Evolutionary conservation across 2,113 vertebrate species (phyloP).

Genomic region (Ptychochromis oligacanthus): DNA sequence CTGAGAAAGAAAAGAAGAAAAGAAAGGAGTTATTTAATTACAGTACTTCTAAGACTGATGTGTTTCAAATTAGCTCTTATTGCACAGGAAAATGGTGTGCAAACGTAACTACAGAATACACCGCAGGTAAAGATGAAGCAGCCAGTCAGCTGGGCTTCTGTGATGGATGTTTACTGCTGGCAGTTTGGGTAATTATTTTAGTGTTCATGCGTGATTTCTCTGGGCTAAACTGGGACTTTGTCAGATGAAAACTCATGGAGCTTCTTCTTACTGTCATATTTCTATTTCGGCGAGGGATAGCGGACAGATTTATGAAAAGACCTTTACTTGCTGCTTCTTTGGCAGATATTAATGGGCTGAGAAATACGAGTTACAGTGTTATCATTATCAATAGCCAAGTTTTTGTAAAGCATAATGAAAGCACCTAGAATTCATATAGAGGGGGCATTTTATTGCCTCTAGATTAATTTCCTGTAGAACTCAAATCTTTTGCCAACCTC

Average conservation of each 20-base stretch:
- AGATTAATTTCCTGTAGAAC: neutral
- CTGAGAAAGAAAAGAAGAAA: neutral
- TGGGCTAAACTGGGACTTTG: neutral
- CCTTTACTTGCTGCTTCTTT: neutral
- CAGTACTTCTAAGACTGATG: neutral
- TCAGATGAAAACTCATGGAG: neutral
- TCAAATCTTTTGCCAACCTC: slow-evolving; percentile 2
- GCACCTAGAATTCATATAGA: neutral
- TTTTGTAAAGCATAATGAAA: neutral
- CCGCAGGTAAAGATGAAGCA: neutral
- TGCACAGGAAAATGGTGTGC: neutral
- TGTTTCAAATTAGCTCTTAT: neutral
- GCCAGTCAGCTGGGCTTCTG: neutral
- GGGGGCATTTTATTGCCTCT: neutral
- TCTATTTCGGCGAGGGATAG: neutral
- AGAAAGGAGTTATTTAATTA: neutral
- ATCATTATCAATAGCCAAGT: neutral
- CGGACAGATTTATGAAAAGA: neutral
- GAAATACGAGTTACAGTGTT: neutral
- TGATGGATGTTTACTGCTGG: neutral
- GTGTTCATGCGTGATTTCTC: neutral
- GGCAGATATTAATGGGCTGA: neutral
- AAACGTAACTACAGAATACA: neutral
- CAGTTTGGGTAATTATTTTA: neutral
- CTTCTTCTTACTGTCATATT: neutral